Percentiles rank a stretch among this genome's conserved stretches.
Conservation (phyloP, 2,113 vertebrate genomes). For the Tricholaema leucomelas region DNA sequence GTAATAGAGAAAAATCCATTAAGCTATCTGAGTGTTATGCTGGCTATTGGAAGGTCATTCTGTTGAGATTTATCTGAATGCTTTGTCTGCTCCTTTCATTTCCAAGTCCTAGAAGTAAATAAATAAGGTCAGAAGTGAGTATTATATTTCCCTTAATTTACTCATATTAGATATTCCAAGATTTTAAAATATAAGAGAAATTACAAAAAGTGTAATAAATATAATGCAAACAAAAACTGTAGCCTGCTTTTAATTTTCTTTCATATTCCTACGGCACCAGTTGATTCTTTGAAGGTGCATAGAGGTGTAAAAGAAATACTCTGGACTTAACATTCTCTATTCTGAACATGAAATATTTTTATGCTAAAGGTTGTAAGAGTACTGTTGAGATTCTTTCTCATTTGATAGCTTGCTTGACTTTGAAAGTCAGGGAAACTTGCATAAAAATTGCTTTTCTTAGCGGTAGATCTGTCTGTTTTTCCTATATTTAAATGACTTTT, state of each 20-base stretch:
- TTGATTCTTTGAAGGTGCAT: not conserved
- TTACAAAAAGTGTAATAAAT: not conserved
- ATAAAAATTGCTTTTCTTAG: not conserved
- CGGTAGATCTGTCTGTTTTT: not conserved
- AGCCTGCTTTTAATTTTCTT: not conserved
- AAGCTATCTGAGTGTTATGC: not conserved
- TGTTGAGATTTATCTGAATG: not conserved
- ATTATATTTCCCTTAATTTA: not conserved
- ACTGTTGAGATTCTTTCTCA: not conserved
- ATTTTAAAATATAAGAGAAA: not conserved
- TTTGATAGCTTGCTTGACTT: not conserved
- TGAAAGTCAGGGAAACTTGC: not conserved
- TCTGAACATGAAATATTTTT: not conserved
- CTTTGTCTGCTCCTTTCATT: not conserved
- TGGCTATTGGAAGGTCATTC: not conserved
- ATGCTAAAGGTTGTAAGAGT: not conserved
- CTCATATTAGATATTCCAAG: not conserved
- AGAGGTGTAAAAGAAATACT: not conserved
- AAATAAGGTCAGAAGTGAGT: not conserved
- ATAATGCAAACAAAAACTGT: not conserved
- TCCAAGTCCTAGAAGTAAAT: not conserved
- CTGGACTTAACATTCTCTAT: not conserved
- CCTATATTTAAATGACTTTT: constrained; percentile 44
- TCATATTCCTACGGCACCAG: not conserved
- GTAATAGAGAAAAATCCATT: not conserved